Conservation (phyloP, 1,140 invertebrate genomes). For the Gonioctena quinquepunctata region DNA sequence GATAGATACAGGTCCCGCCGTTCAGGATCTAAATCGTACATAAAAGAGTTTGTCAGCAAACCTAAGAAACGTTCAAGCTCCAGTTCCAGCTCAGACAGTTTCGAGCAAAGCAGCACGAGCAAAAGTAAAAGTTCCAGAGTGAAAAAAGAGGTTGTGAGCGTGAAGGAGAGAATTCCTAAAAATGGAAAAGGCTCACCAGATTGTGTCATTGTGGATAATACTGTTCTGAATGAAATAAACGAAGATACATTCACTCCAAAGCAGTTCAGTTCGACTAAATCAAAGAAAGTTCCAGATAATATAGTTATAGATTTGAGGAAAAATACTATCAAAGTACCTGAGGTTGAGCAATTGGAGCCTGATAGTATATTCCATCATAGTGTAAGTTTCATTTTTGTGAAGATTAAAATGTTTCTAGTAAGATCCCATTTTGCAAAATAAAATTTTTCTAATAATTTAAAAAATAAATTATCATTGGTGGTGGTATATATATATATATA, state of each 20-base stretch:
- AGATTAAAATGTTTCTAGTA: too few species aligned
- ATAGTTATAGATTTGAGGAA: constrained; percentile 53
- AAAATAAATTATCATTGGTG: too few species aligned
- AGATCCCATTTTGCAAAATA: too few species aligned
- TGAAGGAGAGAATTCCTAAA: not conserved
- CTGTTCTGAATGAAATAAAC: constrained; percentile 48
- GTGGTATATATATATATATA: too few species aligned
- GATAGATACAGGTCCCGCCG: constrained; percentile 35
- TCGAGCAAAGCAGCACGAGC: not conserved
- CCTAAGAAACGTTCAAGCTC: constrained; percentile 33
- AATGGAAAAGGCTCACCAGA: not conserved
- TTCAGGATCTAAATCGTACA: constrained; percentile 44
- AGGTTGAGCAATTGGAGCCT: constrained; percentile 47
- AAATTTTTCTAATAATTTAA: too few species aligned
- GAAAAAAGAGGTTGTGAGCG: constrained; percentile 21
- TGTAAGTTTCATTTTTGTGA: constrained; percentile 38
- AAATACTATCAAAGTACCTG: constrained; percentile 52
- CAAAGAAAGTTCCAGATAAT: constrained; percentile 46
- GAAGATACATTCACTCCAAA: constrained; percentile 45
- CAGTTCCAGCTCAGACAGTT: constrained; percentile 24
- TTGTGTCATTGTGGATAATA: constrained; percentile 30
- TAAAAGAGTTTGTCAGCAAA: constrained; percentile 41
- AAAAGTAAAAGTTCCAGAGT: constrained; percentile 13
- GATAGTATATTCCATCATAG: constrained; percentile 52
- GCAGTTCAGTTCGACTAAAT: constrained; percentile 39